Evolutionary conservation across 2,113 vertebrate species (phyloP).

Genomic region (Prinia subflava): DNA sequence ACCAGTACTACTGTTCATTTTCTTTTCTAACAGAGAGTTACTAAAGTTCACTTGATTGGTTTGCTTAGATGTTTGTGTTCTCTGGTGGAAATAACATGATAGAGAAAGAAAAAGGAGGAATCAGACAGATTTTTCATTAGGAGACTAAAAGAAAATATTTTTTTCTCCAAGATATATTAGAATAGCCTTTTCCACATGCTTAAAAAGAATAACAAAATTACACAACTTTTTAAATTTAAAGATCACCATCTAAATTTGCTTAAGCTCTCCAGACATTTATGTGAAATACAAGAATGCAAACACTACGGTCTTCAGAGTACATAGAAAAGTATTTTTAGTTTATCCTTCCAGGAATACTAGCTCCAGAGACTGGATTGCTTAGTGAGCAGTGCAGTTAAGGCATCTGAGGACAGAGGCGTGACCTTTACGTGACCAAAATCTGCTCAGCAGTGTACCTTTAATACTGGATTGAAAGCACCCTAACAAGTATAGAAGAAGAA

Average conservation of each 20-base stretch:
- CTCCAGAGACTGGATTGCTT: neutral
- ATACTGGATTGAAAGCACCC: neutral
- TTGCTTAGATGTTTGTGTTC: neutral
- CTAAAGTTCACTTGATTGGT: neutral
- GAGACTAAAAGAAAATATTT: neutral
- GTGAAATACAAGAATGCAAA: neutral
- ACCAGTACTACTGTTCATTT: neutral
- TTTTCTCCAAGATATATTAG: neutral
- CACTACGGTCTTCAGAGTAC: neutral
- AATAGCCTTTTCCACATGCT: neutral
- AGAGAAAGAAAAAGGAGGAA: neutral
- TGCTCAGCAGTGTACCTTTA: neutral
- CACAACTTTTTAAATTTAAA: neutral
- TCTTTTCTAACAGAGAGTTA: neutral
- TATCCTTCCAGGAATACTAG: neutral
- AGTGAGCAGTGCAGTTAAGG: neutral
- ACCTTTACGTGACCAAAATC: neutral
- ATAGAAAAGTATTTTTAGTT: neutral
- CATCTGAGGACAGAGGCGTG: neutral
- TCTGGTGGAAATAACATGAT: neutral
- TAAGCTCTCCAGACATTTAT: neutral
- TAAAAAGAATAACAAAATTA: neutral
- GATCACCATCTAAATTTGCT: neutral
- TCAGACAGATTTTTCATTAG: neutral
- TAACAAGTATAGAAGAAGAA: neutral